phyloP scores from a whole-genome alignment of 2,888 invertebrate species.

The Cantharis flavilabris region DNA sequence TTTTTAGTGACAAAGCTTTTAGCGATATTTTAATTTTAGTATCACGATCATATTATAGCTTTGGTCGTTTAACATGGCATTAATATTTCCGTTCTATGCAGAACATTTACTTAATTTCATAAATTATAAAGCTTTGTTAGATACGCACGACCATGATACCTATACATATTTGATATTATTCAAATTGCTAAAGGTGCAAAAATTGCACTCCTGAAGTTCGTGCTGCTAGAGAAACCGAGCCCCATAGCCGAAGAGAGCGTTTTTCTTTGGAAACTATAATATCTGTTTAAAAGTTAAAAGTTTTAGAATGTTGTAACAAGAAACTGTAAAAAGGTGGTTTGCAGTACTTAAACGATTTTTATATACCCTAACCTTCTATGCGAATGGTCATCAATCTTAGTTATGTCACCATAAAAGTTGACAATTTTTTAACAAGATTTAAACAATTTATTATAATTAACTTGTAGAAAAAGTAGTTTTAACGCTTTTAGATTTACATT shows the following conservation, averaged over 20 bases:
- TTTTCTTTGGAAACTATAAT: neutral
- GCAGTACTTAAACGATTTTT: neutral
- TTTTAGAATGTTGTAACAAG: neutral
- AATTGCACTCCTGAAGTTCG: neutral
- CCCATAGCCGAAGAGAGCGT: neutral
- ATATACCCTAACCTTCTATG: neutral
- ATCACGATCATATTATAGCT: neutral
- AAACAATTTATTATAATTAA: neutral
- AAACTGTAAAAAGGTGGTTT: neutral
- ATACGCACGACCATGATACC: neutral
- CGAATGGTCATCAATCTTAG: neutral
- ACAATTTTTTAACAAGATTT: neutral
- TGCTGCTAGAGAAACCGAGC: neutral
- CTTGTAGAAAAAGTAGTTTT: neutral
- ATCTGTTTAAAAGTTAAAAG: neutral
- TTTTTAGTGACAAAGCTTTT: neutral
- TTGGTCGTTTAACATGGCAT: neutral
- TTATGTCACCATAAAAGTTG: neutral
- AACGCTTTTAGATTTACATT: neutral
- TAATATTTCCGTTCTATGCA: neutral
- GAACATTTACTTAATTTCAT: neutral
- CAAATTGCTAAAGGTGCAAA: neutral
- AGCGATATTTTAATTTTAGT: neutral
- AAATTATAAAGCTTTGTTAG: neutral
- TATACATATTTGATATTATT: neutral